Conservation (phyloP, 1,140 invertebrate species). For the Diorhabda elongata region DNA sequence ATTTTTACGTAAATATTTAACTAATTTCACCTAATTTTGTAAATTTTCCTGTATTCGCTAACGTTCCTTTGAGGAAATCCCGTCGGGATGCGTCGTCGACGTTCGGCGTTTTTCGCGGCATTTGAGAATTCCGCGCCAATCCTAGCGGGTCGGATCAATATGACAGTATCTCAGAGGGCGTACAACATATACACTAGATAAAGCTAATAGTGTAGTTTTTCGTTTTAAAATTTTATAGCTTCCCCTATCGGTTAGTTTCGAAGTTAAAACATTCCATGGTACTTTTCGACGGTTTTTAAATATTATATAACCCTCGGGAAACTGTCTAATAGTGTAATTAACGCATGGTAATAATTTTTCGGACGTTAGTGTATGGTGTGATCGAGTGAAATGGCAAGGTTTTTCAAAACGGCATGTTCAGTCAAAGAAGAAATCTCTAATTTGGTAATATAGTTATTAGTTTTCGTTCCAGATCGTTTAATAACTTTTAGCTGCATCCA, state of each 20-base stretch:
- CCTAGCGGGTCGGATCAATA: slow-evolving; percentile 18
- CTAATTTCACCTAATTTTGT: too few species aligned
- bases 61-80: neutral
- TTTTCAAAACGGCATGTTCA: neutral
- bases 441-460: slow-evolving; percentile 5
- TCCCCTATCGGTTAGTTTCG: too few species aligned
- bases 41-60: too few species aligned
- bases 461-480: too few species aligned
- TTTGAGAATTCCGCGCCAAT: slow-evolving; percentile 24
- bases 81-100: slow-evolving; percentile 5
- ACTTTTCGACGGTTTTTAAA: too few species aligned
- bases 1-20: too few species aligned
- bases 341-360: slow-evolving; percentile 6
- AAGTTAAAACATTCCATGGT: too few species aligned
- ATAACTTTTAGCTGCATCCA: too few species aligned
- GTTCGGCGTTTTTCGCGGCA: slow-evolving; percentile 9
- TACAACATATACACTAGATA: slow-evolving; percentile 12
- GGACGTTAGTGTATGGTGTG: slow-evolving; percentile 7
- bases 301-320: too few species aligned
- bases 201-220: neutral
- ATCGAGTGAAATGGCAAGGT: slow-evolving; percentile 9
- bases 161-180: slow-evolving; percentile 19
- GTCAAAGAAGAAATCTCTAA: neutral
- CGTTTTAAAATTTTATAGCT: too few species aligned
- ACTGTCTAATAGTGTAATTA: too few species aligned